These are phyloP conservation scores for Corythoichthys intestinalis DNA, from an alignment of 2,113 vertebrate genomes.

Conservation along the genomic window DNA sequence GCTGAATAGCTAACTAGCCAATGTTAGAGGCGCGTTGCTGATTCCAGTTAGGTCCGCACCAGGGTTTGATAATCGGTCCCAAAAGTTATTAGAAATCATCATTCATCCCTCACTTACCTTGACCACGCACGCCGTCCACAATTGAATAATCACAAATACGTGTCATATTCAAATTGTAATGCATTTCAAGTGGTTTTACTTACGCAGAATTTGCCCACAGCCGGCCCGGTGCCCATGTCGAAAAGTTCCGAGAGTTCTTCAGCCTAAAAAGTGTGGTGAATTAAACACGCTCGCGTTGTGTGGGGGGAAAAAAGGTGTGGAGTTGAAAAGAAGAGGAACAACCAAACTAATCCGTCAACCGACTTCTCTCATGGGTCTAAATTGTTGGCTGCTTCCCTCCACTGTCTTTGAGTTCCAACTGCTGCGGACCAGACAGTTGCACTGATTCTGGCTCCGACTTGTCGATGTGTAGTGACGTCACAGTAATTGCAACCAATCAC, in stretches of 20 bases:
- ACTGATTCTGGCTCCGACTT: not conserved
- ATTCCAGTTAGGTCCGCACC: not conserved
- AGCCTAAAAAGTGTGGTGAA: not conserved
- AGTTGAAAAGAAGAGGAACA: not conserved
- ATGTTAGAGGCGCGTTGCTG: not conserved
- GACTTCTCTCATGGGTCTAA: not conserved
- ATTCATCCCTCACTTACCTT: not conserved
- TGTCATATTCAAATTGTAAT: not conserved
- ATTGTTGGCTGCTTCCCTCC: not conserved
- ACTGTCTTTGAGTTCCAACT: no score
- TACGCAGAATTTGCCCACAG: constrained; percentile 51
- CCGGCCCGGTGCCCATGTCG: constrained; percentile 65
- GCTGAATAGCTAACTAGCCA: not conserved
- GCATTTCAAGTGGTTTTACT: constrained; percentile 28
- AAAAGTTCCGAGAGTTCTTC: constrained; percentile 41
- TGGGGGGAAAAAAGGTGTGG: not conserved
- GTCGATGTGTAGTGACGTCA: not conserved
- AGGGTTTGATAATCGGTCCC: not conserved
- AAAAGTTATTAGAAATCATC: not conserved
- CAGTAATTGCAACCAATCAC: not conserved
- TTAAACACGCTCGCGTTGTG: not conserved
- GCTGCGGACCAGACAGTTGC: no score
- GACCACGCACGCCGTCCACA: not conserved
- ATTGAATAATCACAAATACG: not conserved
- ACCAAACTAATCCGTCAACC: not conserved